These are phyloP conservation scores for Pteronotus mesoamericanus DNA, from an alignment of 2,797 vertebrate genomes.

Conservation along the genomic window DNA sequence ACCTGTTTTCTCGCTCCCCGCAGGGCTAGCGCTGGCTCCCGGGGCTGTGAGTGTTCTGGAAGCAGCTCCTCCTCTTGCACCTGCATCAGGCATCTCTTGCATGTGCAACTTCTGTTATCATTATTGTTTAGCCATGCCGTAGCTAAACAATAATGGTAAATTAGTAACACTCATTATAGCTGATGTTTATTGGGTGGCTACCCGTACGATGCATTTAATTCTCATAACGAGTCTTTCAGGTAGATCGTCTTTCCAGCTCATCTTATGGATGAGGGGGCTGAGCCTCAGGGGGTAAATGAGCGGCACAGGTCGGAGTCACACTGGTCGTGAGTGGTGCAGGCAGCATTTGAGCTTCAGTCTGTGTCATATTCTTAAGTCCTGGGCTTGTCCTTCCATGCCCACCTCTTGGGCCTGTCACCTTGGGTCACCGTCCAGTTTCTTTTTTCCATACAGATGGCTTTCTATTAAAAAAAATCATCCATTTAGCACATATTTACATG, in stretches of 20 bases:
- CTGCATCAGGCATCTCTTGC: not conserved
- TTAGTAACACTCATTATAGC: not conserved
- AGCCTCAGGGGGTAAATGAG: not conserved
- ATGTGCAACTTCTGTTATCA: not conserved
- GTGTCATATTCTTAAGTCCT: not conserved
- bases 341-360: not conserved
- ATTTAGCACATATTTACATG: not conserved
- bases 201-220: not conserved
- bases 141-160: too few relatives aligned
- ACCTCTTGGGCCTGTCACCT: not conserved
- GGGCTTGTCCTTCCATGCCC: not conserved
- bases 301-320: not conserved
- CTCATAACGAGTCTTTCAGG: not conserved
- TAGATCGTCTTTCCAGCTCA: not conserved
- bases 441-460: not conserved
- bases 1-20: fast-evolving
- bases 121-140: too few relatives aligned
- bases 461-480: not conserved
- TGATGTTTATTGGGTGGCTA: not conserved
- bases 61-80: not conserved
- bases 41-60: not conserved
- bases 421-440: not conserved
- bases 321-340: not conserved
- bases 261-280: not conserved
- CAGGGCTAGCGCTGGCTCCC: not conserved